Evolutionary conservation across 2,797 vertebrate species (phyloP), one percentile per base, ranked within the genome.

Genomic region (Hylomyscus alleni): DNA sequence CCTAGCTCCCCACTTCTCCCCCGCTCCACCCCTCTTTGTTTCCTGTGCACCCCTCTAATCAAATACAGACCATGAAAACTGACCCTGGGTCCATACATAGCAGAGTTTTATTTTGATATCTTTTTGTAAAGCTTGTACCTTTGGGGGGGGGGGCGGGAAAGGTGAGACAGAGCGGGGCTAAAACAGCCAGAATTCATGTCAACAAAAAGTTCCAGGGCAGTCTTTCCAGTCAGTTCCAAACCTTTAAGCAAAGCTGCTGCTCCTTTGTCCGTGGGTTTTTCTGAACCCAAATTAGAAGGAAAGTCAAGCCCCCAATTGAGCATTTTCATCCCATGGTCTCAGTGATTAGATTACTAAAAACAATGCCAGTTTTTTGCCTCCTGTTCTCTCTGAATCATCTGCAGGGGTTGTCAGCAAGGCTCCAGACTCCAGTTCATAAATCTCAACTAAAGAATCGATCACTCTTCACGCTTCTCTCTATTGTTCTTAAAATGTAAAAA

Each of bases 401-500:
- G 92, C 97, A 95, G 96, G 97, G 97, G 96, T 94, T 97, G 95
- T 95, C 95, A 95, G 94, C 89, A 93, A 95, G 93, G 94, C 96
- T 95, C 87, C 34, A 31, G 95, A 60, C 50, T 62, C 95, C 95
- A 97, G 95, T 96, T 95, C 97, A 97, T 98, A 97, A 97, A 98
- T 98, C 98, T 97, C 95, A 75, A 88, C 93, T 93, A 94, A 98
- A 96, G 96, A 94, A 97, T 97, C 52, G 24, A 97, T 97, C 94
- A 95, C 92, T 96, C 97, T 75, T 97, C 94, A 88, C 90, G 97
- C 77, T 95, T 95, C 95, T 83, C 86, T 94, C 95, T 96, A 97
- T 98, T 98, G 98, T 98, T 98, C 96, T 98, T 97, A 97, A 98
- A 96, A 97, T 91, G 73, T 47, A 94, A 97, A 93, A 96, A 97